These are phyloP conservation scores for Rana temporaria DNA, from an alignment of 2,113 vertebrate genomes.

Conservation along the genomic window DNA sequence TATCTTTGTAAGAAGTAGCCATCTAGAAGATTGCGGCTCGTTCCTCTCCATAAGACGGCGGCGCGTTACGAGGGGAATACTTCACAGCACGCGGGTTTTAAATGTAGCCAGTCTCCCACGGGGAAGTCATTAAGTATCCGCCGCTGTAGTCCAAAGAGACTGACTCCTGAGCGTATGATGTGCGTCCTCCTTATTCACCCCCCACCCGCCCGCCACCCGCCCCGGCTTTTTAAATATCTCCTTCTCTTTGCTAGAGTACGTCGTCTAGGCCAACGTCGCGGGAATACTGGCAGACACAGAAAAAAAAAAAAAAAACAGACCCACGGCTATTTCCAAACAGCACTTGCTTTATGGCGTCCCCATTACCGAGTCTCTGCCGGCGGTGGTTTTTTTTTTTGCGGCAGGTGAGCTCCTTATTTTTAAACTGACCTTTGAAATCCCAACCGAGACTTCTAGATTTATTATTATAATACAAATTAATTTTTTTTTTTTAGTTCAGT, in stretches of 20 bases:
- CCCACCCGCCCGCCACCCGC: neutral
- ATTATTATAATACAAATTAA: constrained; percentile 23
- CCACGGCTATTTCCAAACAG: neutral
- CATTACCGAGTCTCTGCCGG: neutral
- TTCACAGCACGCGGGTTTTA: neutral
- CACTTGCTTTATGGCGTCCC: neutral
- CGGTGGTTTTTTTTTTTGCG: neutral
- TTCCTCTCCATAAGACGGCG: neutral
- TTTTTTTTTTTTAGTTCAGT: neutral
- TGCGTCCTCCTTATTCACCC: neutral
- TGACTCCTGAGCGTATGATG: neutral
- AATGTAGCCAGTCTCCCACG: constrained; percentile 1
- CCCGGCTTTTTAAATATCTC: neutral
- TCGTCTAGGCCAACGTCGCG: neutral
- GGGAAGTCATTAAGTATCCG: constrained; percentile 1
- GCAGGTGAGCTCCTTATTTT: neutral
- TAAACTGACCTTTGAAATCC: neutral
- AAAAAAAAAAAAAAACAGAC: neutral
- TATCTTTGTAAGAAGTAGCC: neutral
- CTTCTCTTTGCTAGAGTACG: neutral
- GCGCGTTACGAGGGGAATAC: neutral
- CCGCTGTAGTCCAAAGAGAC: neutral
- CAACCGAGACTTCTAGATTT: neutral
- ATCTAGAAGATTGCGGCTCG: neutral
- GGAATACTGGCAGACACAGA: neutral